Conservation (phyloP, 2,113 vertebrate species). For the Climacteris rufus region DNA sequence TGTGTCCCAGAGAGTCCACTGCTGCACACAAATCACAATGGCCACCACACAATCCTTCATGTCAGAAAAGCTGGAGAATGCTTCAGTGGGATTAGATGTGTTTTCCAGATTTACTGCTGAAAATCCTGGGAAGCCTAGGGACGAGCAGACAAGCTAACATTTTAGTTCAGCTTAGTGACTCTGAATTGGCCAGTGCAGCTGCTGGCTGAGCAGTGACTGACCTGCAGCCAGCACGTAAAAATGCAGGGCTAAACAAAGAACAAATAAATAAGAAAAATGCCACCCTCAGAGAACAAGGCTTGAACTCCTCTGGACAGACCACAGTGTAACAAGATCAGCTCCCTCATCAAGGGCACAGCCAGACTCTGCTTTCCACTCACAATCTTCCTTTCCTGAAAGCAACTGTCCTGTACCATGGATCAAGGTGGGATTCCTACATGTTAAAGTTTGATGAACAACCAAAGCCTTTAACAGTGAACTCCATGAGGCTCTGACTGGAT, state of each 20-base stretch:
- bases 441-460: neutral
- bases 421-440: neutral
- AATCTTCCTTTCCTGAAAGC: neutral
- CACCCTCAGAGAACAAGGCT: neutral
- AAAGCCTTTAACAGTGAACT: neutral
- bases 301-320: neutral
- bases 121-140: constrained; percentile 10
- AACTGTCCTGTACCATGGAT: neutral
- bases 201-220: constrained; percentile 20
- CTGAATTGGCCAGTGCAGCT: constrained; percentile 3
- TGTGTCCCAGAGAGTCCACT: neutral
- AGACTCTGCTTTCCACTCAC: neutral
- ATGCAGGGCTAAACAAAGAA: neutral
- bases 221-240: neutral
- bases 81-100: neutral
- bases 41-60: neutral
- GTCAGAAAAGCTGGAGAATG: neutral
- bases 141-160: neutral
- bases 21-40: neutral
- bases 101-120: constrained; percentile 39
- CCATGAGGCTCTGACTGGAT: neutral
- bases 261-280: constrained; percentile 25
- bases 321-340: neutral
- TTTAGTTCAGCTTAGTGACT: neutral
- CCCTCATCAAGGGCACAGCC: neutral